Evolutionary conservation across 1,140 invertebrate species (phyloP).

Genomic region (Eupeodes corollae): DNA sequence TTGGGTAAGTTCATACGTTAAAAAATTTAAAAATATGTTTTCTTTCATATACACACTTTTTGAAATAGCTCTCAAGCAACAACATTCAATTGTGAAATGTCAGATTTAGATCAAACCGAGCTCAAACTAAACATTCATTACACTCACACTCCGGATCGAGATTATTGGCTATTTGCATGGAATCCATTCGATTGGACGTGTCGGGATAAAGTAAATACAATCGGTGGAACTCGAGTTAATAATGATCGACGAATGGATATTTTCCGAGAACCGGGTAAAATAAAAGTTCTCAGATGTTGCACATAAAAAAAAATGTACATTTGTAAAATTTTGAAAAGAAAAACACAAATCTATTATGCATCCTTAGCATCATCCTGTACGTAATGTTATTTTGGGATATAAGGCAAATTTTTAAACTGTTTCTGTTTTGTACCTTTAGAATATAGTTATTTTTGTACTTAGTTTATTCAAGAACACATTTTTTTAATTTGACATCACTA

Average conservation of each 20-base stretch:
- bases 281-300: constrained; percentile 34
- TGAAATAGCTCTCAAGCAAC: constrained; percentile 18
- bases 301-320: constrained; percentile 10
- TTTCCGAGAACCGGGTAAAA: constrained; percentile 38
- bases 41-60: constrained; percentile 1
- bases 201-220: constrained; percentile 35
- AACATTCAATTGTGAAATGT: constrained; percentile 48
- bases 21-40: not conserved
- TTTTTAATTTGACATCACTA: too few species aligned
- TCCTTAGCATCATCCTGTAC: not conserved
- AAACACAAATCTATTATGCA: not conserved
- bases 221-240: constrained; percentile 32
- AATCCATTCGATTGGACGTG: constrained; percentile 41
- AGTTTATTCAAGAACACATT: too few species aligned
- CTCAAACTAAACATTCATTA: constrained; percentile 52
- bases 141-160: constrained; percentile 39
- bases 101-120: constrained; percentile 52
- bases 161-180: constrained; percentile 52
- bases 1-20: constrained; percentile 45
- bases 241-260: constrained; percentile 37
- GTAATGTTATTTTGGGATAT: not conserved
- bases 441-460: not conserved
- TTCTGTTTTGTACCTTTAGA: not conserved
- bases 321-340: not conserved
- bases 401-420: too few species aligned